These are phyloP conservation scores for Microdon myrmicae DNA, from an alignment of 2,888 invertebrate genomes.

Conservation along the genomic window DNA sequence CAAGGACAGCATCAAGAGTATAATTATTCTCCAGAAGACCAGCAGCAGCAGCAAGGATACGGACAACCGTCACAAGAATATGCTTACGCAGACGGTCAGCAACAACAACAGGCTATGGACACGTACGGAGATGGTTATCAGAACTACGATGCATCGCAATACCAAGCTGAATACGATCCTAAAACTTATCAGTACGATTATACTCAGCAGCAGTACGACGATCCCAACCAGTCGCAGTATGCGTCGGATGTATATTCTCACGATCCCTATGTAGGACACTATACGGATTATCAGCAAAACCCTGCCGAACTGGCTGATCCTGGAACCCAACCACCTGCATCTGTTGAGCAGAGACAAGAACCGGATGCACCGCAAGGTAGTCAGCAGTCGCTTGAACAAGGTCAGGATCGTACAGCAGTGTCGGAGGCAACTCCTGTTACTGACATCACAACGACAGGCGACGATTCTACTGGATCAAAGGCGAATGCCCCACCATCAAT, in stretches of 20 bases:
- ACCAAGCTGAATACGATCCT: constrained; percentile 59
- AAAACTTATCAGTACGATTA: constrained; percentile 64
- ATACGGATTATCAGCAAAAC: constrained; percentile 41
- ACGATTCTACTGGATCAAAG: constrained; percentile 1
- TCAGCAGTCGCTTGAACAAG: not conserved
- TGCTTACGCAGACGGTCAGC: constrained; percentile 8
- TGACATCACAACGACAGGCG: not conserved
- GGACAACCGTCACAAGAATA: constrained; percentile 17
- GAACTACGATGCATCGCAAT: constrained; percentile 61
- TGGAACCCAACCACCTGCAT: constrained; percentile 20
- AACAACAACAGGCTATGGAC: constrained; percentile 53
- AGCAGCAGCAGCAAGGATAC: constrained; percentile 44
- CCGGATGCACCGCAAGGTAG: constrained; percentile 25
- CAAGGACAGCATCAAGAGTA: constrained; percentile 52
- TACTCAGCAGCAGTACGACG: constrained; percentile 61
- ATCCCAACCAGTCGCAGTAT: constrained; percentile 56
- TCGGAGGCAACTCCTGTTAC: too few species aligned
- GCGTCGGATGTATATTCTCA: constrained; percentile 54
- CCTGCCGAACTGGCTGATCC: constrained; percentile 23
- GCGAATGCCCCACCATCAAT: constrained; percentile 54
- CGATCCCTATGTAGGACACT: constrained; percentile 22
- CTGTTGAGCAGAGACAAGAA: constrained; percentile 21
- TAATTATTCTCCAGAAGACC: constrained; percentile 47
- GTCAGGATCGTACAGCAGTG: too few species aligned
- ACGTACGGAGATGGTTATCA: constrained; percentile 59